Evolutionary conservation across 2,888 invertebrate genomes (phyloP).

Genomic region (Epiblema foenella): DNA sequence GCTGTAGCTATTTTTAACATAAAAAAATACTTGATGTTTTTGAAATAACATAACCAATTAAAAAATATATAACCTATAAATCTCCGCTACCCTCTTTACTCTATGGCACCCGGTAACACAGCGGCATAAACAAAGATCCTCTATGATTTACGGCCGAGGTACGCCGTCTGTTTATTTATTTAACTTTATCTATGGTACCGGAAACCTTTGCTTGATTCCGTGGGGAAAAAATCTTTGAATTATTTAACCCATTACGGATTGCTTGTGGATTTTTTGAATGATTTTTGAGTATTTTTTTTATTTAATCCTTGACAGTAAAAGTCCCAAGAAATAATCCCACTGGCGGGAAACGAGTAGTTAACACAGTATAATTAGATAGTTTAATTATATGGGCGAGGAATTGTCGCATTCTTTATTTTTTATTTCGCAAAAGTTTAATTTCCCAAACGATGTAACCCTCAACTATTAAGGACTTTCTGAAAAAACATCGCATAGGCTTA

Average conservation of each 20-base stretch:
- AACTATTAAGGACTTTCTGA: too few relatives aligned
- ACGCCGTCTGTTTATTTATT: slow-evolving; percentile 40
- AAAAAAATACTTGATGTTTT: not conserved
- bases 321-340: too few relatives aligned
- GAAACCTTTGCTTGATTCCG: slow-evolving; percentile 24
- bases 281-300: too few relatives aligned
- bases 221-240: slow-evolving; percentile 14
- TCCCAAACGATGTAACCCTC: too few relatives aligned
- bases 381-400: too few relatives aligned
- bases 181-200: slow-evolving; percentile 35
- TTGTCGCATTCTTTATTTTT: too few relatives aligned
- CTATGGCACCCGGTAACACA: slow-evolving; percentile 19
- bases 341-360: too few relatives aligned
- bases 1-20: too few relatives aligned
- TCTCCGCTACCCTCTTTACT: slow-evolving; percentile 1
- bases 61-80: not conserved
- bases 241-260: slow-evolving; percentile 12
- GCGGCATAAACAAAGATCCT: slow-evolving; percentile 52
- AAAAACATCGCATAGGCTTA: too few relatives aligned
- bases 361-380: too few relatives aligned
- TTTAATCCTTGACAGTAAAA: too few relatives aligned
- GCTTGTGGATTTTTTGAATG: not conserved
- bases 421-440: too few relatives aligned
- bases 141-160: slow-evolving; percentile 52
- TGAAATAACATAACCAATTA: not conserved